Evolutionary conservation across 1,140 invertebrate species (phyloP).

Genomic region (Helicoverpa zea): DNA sequence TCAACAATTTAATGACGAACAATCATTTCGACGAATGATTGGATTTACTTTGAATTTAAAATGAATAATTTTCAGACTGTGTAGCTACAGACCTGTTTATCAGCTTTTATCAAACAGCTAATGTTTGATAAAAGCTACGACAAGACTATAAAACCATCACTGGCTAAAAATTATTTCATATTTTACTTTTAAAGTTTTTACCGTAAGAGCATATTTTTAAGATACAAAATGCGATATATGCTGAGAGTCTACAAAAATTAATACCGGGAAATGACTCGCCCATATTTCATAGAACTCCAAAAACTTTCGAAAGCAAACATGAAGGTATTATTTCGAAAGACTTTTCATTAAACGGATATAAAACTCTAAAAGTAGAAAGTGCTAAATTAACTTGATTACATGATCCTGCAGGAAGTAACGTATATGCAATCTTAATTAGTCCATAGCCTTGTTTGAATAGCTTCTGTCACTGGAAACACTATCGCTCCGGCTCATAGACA

Average conservation of each 20-base stretch:
- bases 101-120: too few species aligned
- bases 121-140: too few species aligned
- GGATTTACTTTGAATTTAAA: background rate
- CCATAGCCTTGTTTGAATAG: constrained; percentile 28
- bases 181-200: too few species aligned
- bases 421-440: constrained; percentile 42
- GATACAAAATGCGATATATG: too few species aligned
- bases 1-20: background rate
- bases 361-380: background rate
- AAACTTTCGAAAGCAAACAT: background rate
- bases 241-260: too few species aligned
- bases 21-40: background rate
- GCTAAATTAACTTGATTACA: background rate
- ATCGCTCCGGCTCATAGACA: constrained; percentile 8
- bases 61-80: background rate
- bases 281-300: too few species aligned
- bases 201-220: too few species aligned
- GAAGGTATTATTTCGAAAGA: too few species aligned
- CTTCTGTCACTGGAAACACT: constrained; percentile 12
- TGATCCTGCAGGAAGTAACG: background rate
- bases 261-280: too few species aligned
- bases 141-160: too few species aligned
- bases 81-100: background rate
- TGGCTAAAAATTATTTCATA: too few species aligned
- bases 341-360: too few species aligned